Conservation (phyloP, 2,888 invertebrate genomes). For the Caenorhabditis macrosperma region DNA sequence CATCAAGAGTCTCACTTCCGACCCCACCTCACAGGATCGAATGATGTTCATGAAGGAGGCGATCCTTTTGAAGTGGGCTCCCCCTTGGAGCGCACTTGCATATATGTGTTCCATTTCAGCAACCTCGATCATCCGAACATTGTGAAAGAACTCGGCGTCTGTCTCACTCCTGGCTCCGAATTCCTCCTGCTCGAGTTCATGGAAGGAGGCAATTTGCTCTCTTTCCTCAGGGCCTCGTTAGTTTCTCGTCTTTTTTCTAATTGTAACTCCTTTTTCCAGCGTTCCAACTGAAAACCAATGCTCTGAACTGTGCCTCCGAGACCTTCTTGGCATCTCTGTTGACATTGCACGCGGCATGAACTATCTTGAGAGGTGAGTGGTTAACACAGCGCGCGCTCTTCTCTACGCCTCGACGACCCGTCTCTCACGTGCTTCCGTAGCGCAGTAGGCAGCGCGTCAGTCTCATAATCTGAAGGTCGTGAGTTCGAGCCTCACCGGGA, state of each 20-base stretch:
- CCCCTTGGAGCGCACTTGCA: background rate
- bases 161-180: constrained; percentile 88
- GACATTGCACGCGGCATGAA: constrained; percentile 96
- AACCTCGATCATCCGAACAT: constrained; percentile 98
- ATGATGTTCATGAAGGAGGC: constrained; percentile 96
- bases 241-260: background rate
- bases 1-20: constrained; percentile 84
- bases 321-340: constrained; percentile 92
- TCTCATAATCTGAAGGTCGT: constrained; percentile 95
- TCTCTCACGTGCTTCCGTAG: constrained; percentile 83
- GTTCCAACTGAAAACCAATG: constrained; percentile 47
- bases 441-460: constrained; percentile 92
- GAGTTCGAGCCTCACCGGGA: constrained; percentile 91
- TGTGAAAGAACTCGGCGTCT: constrained; percentile 92
- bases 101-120: constrained; percentile 80
- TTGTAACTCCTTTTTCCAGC: too few relatives aligned
- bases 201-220: constrained; percentile 95
- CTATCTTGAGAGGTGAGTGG: constrained; percentile 94
- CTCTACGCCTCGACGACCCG: background rate
- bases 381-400: constrained; percentile 82
- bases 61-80: constrained; percentile 88
- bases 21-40: constrained; percentile 84
- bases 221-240: constrained; percentile 86
- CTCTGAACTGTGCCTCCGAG: constrained; percentile 85
- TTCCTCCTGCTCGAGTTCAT: constrained; percentile 95